These are phyloP conservation scores for Epizoanthus fatuus DNA, from an alignment of 92 coral and sea anemone species.

Conservation along the genomic window DNA sequence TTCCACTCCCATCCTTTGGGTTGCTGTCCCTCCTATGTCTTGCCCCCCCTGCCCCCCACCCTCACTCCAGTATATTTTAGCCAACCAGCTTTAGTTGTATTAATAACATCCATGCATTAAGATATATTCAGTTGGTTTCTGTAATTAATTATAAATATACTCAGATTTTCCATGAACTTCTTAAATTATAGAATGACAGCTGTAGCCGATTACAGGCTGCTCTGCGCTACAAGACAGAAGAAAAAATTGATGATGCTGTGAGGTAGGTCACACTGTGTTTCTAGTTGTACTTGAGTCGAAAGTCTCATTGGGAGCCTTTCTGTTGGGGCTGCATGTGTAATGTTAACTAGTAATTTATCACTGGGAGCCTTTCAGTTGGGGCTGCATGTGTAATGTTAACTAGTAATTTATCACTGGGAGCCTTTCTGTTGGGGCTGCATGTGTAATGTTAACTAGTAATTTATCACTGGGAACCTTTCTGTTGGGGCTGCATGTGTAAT, in stretches of 20 bases:
- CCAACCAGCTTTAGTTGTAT: no score
- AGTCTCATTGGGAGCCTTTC: not conserved
- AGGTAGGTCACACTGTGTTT: slow-evolving; percentile 64
- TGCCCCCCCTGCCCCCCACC: no score
- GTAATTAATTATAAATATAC: not conserved
- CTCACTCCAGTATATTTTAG: no score
- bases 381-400: no score
- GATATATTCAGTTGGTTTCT: not conserved
- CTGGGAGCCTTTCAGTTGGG: no score
- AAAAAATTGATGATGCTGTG: slow-evolving; percentile 90
- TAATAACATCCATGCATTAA: no score
- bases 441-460: no score
- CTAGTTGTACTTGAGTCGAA: not conserved
- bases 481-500: no score
- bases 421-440: not conserved
- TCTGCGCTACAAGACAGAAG: slow-evolving; percentile 86
- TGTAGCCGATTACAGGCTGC: slow-evolving; percentile 91
- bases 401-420: not conserved
- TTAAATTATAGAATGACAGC: slow-evolving; percentile 82
- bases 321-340: not conserved
- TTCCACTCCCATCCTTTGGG: no score
- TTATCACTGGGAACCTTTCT: no score
- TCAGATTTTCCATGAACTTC: not conserved
- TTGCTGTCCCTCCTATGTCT: no score
- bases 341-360: no score